phyloP scores from a whole-genome alignment of 1,140 invertebrate genomes.

The Branchinecta lynchi region DNA sequence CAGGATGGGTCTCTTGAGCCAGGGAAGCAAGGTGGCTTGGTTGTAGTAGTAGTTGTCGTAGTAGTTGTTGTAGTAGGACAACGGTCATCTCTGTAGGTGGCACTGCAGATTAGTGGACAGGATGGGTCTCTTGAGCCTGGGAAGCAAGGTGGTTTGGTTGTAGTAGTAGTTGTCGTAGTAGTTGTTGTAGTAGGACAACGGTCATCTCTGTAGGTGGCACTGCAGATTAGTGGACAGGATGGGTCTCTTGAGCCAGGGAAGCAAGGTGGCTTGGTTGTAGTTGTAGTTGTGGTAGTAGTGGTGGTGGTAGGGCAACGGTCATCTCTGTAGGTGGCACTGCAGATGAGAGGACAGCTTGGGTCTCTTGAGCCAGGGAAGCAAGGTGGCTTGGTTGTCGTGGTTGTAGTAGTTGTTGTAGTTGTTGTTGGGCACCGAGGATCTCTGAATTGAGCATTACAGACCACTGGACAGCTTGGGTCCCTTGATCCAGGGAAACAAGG shows the following conservation, averaged over 20 bases:
- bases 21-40: not conserved
- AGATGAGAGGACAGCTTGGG: not conserved
- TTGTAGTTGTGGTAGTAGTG: slow-evolving; percentile 4
- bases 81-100: not conserved
- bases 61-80: not conserved
- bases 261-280: slow-evolving; percentile 2
- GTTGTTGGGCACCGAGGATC: not conserved
- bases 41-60: not conserved
- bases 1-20: not conserved
- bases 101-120: not conserved
- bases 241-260: slow-evolving; percentile 1
- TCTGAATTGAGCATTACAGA: not conserved
- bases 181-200: not conserved
- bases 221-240: not conserved
- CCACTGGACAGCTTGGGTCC: not conserved
- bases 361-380: slow-evolving; percentile 9
- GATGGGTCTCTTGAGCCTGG: slow-evolving; percentile 4
- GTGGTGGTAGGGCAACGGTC: not conserved
- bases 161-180: not conserved
- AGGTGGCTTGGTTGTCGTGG: slow-evolving; percentile 2
- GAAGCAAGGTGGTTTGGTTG: slow-evolving; percentile 7
- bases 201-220: not conserved
- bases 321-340: not conserved
- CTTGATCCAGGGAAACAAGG: slow-evolving; percentile 6
- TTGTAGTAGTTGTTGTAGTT: not conserved